phyloP scores from a whole-genome alignment of 2,797 vertebrate species.

The Falco biarmicus region DNA sequence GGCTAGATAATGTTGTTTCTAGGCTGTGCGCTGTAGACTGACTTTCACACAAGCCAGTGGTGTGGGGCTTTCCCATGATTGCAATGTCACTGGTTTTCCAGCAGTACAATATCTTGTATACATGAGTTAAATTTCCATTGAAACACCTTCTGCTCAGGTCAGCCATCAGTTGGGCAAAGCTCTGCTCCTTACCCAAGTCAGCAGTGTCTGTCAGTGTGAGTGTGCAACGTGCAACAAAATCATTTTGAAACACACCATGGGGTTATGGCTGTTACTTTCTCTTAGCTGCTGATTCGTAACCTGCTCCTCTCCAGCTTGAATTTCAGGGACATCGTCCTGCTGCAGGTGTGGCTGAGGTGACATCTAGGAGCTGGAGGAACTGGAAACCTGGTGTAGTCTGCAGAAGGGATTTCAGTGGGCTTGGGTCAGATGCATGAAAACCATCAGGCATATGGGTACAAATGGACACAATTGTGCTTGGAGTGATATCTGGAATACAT shows the following conservation, averaged over 20 bases:
- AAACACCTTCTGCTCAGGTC: slow-evolving; percentile 33
- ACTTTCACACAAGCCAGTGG: slow-evolving; percentile 29
- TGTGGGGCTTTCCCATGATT: slow-evolving; percentile 47
- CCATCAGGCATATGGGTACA: not conserved
- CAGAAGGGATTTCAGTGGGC: not conserved
- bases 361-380: not conserved
- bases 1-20: slow-evolving; percentile 53
- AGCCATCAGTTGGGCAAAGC: slow-evolving; percentile 29
- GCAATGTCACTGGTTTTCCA: slow-evolving; percentile 57
- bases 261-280: not conserved
- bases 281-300: slow-evolving; percentile 9
- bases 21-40: slow-evolving; percentile 24
- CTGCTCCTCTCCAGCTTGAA: not conserved
- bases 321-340: not conserved
- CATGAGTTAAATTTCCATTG: slow-evolving; percentile 64
- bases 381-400: not conserved
- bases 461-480: not conserved
- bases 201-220: not conserved
- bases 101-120: not conserved
- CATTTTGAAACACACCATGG: not conserved
- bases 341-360: not conserved
- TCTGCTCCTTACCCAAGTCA: not conserved
- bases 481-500: not conserved
- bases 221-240: not conserved
- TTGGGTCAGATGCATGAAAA: not conserved